Evolutionary conservation across 2,888 invertebrate genomes (phyloP), one percentile per base, ranked within the genome.

Genomic region (Tenthredo mesomela): DNA sequence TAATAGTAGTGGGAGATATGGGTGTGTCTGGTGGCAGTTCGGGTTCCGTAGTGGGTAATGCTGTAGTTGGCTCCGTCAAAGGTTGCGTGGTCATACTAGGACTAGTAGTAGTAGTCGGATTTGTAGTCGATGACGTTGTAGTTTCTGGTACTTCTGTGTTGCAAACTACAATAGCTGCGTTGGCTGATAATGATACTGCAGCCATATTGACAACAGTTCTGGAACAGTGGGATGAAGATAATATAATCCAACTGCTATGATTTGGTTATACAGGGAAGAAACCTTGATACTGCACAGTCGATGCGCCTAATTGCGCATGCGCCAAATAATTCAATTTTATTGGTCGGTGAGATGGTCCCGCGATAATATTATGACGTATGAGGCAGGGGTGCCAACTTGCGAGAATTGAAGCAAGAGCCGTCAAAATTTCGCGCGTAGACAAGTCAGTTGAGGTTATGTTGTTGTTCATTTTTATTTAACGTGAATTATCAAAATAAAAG

Each of bases 121-220:
- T 73, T 15, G 84, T 40, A 18, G 40, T 21, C 5, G 21, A 25
- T n/a, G 50, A 33, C 0, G 71, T 70, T 18, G 70, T 54, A 21
- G 50, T 40, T 73, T 84, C 84, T 12, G 58, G 54, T 2, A 84
- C 7, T 58, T 54, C 71, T 37, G 84, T 43, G 29, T 73, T 37
- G 40, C 84, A 84, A 18, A 84, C 73, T 58, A 84, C 58, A 21
- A 84, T 21, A 40, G 84, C 84, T 40, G 84, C 84, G 25, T 84
- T 84, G 37, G 84, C 84, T 25, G 84, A 84, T 21, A 84, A 73
- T 21, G 84, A 9, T 21, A 84, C 33, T 73, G 71, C 29, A 5
- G 71, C 40, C 2, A 73, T 40, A 54, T 50, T 9, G 54, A 84
- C 58, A 33, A 37, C 25, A 37, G 84, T 73, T 9, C 84, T 84